Conservation (phyloP, 1,140 invertebrate genomes). For the Drosophila albomicans region DNA sequence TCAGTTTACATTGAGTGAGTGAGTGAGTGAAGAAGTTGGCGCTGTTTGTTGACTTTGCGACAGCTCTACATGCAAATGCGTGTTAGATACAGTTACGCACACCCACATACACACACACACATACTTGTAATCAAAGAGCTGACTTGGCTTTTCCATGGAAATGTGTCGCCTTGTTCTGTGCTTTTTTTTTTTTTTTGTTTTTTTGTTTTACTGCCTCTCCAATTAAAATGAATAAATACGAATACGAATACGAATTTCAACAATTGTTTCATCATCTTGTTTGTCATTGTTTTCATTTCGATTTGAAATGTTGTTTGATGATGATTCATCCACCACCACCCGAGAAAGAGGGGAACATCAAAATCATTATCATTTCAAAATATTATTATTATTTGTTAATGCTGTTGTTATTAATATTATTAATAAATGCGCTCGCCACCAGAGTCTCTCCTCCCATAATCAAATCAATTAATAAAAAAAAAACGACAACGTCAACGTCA, state of each 20-base stretch:
- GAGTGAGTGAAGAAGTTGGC: background rate
- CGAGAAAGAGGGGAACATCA: too few species aligned
- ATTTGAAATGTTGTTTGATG: background rate
- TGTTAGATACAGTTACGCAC: conserved; percentile 38
- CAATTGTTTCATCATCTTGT: conserved; percentile 53
- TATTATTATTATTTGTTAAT: background rate
- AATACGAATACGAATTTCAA: background rate
- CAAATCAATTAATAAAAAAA: conserved; percentile 2
- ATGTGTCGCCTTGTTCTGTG: conserved; percentile 6
- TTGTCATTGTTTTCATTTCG: conserved; percentile 18
- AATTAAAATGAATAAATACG: conserved; percentile 34
- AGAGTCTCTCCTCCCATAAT: background rate
- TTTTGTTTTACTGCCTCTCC: background rate
- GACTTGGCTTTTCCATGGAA: conserved; percentile 15
- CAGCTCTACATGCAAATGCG: conserved; percentile 43
- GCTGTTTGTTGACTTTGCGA: conserved; percentile 36
- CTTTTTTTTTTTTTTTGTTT: background rate
- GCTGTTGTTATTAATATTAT: background rate
- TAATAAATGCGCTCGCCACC: background rate
- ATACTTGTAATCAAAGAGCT: conserved; percentile 18
- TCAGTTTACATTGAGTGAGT: conserved; percentile 6
- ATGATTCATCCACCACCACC: background rate
- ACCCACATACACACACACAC: conserved; percentile 15
- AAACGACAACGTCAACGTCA: background rate
- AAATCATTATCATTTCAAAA: background rate